Evolutionary conservation across 2,888 invertebrate genomes (phyloP), one percentile per base, ranked within the genome.

Genomic region (Cheilosia variabilis): DNA sequence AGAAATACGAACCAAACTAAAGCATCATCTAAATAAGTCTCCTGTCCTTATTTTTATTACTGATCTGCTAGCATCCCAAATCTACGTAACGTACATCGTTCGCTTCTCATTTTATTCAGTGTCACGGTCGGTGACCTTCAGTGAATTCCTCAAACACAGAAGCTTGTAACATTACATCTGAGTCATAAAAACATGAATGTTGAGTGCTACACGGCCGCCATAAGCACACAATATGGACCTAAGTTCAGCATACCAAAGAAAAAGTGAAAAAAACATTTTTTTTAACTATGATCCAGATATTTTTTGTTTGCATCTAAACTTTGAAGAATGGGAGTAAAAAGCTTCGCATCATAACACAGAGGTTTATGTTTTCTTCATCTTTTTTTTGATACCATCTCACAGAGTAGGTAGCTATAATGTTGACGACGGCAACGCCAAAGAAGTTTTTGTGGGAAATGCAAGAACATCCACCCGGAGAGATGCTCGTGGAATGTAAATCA

Each of bases 161-260:
- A 43, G 55, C 66, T 34, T 68, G 55, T 57, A 57, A 55, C 72
- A 62, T 62, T 50, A 55, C 78, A 73, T 63, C 27, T 52, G 37
- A 43, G 63, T 73, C 83, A 68, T 78, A 78, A 73, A 63, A 79
- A 73, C 57, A 63, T 83, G 83, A 68, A 83, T 73, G 63, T 57
- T 83, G 68, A 69, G 69, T 63, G 17, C 66, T 68, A 68, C 43
- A 68, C 22, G 55, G n/a, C 77, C 60, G 72, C 68, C 79, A 78
- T 63, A 72, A 78, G 68, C 62, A 83, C 83, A 78, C 78, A 31
- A 9, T 31, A 31, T 31, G 31, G 57, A 78, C 63, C 37, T 4
- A 37, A 37, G 73, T 73, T 68, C 78, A 73, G 68, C 9, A 17
- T 68, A 63, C 43, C 24, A 55, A 47, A 47, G 5, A 4, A 31